Percentiles rank a stretch among this genome's conserved stretches.
phyloP scores from a whole-genome alignment of 2,888 invertebrate genomes.

The Ischnura elegans region DNA sequence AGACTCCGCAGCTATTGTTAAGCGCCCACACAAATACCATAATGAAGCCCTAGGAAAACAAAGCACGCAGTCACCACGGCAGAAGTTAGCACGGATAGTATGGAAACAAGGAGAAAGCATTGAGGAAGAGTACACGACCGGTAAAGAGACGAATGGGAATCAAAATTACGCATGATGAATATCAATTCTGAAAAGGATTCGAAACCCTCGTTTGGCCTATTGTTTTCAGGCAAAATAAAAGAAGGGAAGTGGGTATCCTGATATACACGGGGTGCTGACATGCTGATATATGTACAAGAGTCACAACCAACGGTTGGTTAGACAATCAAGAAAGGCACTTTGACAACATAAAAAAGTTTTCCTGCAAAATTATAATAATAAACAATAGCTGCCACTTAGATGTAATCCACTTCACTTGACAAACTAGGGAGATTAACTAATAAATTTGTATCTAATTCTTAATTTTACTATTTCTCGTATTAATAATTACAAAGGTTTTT shows the following conservation, averaged over 20 bases:
- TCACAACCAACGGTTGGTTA: no score
- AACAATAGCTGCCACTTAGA: neutral
- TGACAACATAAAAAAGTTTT: no score
- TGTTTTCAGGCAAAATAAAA: neutral
- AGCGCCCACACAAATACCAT: neutral
- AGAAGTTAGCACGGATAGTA: neutral
- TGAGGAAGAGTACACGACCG: neutral
- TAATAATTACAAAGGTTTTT: no score
- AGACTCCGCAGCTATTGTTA: neutral
- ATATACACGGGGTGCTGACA: no score
- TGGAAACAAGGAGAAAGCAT: neutral
- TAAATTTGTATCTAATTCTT: no score
- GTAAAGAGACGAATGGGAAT: neutral
- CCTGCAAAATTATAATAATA: no score
- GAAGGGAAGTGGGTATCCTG: neutral
- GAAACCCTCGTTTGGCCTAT: neutral
- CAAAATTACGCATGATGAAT: neutral
- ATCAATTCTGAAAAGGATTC: neutral
- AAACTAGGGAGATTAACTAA: no score
- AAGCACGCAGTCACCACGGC: neutral
- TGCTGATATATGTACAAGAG: no score
- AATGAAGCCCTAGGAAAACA: neutral
- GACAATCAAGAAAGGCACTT: no score
- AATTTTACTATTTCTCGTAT: no score
- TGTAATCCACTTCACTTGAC: no score